Evolutionary conservation across 2,888 invertebrate species (phyloP).

Genomic region (Agelastica alni): DNA sequence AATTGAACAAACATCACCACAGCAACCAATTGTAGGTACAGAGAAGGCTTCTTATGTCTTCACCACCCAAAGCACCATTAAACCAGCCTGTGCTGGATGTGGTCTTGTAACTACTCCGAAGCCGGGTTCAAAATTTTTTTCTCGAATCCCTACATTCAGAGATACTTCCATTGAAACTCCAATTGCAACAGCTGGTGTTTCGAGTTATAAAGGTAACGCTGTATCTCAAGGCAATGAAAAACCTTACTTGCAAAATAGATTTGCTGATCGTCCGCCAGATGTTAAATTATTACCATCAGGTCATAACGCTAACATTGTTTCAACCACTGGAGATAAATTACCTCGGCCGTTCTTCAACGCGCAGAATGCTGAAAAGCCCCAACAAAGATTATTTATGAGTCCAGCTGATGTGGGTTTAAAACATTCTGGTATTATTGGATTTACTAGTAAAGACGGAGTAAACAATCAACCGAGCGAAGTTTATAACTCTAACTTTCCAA

Average conservation of each 20-base stretch:
- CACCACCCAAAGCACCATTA: constrained; percentile 53
- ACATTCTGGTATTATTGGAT: too few species aligned
- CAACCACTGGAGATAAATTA: neutral
- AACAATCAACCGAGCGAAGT: too few species aligned
- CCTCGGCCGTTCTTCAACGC: neutral
- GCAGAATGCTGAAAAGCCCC: neutral
- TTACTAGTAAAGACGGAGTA: too few species aligned
- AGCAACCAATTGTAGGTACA: constrained; percentile 26
- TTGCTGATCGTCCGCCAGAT: neutral
- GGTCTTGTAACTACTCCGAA: constrained; percentile 62
- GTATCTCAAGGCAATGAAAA: neutral
- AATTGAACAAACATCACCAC: constrained; percentile 19
- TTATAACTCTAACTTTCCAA: too few species aligned
- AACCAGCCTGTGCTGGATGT: constrained; percentile 64
- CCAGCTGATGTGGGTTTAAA: too few species aligned
- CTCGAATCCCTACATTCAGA: constrained; percentile 14
- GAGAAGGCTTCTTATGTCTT: constrained; percentile 36
- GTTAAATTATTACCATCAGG: neutral
- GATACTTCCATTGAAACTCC: too few species aligned
- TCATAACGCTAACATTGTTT: neutral
- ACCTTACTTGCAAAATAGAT: neutral
- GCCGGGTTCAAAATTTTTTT: constrained; percentile 45
- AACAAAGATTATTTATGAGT: constrained; percentile 7
- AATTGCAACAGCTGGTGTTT: neutral
- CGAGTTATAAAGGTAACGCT: neutral